Conservation (phyloP, 1,140 invertebrate species). For the Epicauta chinensis region DNA sequence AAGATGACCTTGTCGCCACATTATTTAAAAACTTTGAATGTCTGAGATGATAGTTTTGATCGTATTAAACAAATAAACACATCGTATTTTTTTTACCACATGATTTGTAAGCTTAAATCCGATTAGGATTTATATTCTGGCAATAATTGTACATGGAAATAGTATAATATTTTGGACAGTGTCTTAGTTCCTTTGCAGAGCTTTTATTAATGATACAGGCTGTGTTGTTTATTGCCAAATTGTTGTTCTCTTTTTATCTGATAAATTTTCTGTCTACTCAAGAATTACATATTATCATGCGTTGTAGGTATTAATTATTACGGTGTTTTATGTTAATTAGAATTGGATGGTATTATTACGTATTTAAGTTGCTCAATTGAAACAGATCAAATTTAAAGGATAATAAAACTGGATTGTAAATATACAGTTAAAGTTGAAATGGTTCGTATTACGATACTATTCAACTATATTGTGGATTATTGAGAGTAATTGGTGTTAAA, state of each 20-base stretch:
- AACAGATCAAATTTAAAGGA: constrained; percentile 13
- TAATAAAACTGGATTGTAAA: constrained; percentile 11
- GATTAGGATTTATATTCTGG: constrained; percentile 10
- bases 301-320: too few relatives aligned
- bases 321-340: too few relatives aligned
- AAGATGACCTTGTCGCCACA: constrained; percentile 13
- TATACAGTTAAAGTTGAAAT: constrained; percentile 13
- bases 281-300: too few relatives aligned
- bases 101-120: background rate
- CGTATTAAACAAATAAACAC: constrained; percentile 10
- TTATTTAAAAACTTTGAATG: constrained; percentile 11
- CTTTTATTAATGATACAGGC: constrained; percentile 12
- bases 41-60: constrained; percentile 11
- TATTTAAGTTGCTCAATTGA: background rate
- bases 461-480: constrained; percentile 10
- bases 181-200: constrained; percentile 5
- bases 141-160: constrained; percentile 8
- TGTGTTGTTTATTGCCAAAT: background rate
- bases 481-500: constrained; percentile 14
- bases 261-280: too few relatives aligned
- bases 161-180: constrained; percentile 4
- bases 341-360: too few relatives aligned
- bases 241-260: too few relatives aligned
- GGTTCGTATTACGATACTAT: background rate
- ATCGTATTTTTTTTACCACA: background rate